Conservation (phyloP, 2,797 vertebrate genomes). For the Ctenopoma kingsleyae region DNA sequence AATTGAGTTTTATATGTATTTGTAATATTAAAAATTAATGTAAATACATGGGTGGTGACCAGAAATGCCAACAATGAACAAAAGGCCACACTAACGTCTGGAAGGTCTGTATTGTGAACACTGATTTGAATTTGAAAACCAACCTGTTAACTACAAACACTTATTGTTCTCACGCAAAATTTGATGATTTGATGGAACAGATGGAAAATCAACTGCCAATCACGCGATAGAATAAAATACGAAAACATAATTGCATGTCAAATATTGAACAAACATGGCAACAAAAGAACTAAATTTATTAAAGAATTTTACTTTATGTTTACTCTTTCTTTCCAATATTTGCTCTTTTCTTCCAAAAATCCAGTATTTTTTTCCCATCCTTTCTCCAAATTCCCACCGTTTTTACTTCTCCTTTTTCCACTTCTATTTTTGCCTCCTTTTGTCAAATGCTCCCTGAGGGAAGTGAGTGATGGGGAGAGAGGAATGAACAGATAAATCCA, state of each 20-base stretch:
- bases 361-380: not conserved
- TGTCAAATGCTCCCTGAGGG: conserved; percentile 72
- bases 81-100: conserved; percentile 13
- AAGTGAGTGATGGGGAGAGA: conserved; percentile 89
- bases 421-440: conserved; percentile 37
- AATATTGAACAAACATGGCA: not conserved
- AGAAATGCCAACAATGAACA: conserved; percentile 25
- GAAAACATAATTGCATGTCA: not conserved
- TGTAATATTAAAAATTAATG: conserved; percentile 3
- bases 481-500: conserved; percentile 90
- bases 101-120: conserved; percentile 7
- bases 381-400: conserved; percentile 37
- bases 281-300: not conserved
- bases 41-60: conserved; percentile 15
- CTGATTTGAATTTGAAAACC: conserved; percentile 15
- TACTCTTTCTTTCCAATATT: not conserved
- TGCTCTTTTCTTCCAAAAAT: not conserved
- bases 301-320: not conserved
- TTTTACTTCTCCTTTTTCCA: conserved; percentile 21
- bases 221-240: not conserved
- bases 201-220: not conserved
- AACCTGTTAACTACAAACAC: not conserved
- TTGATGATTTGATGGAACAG: conserved; percentile 10
- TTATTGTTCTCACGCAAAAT: not conserved
- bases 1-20: conserved; percentile 20